Evolutionary conservation across 2,888 invertebrate species (phyloP), one percentile per base, ranked within the genome.

Genomic region (Heliconius erato): DNA sequence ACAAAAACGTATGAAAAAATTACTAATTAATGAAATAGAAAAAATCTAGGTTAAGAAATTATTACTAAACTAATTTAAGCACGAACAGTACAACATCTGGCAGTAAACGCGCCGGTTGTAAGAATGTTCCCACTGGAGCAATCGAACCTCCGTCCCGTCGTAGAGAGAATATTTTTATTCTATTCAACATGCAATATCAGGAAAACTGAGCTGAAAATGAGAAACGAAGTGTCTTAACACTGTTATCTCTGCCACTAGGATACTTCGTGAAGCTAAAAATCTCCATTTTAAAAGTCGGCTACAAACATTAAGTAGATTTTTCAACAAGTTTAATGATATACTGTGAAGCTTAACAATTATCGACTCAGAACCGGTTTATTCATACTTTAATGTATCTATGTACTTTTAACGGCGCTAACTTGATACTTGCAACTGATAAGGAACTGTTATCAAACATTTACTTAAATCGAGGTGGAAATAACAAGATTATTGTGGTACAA

Each of bases 341-440:
- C 12, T 26, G 14, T 28, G 26, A 67, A 28, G 28, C 28, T 67
- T 67, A 67, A 67, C 4, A 26, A 40, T 40, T 40, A 11, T 40
- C 40, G 40, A 9, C 40, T 40, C 2, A 40, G 11, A 40, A 28
- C 35, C 1, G 14, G 26, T 28, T 67, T 6, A 16, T 32, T 14
- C 26, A 26, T 28, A 65, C 26, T 54, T 26, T 12, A 14, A 65
- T 14, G 12, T 69, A 35, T n/a, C 0, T 11, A 71, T 44, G 14
- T 14, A 71, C 14, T 26, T 26, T 26, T 26, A 14, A 72, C 6
- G 3, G 23, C 63, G 44, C 44, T 49, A 44, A 72, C 16, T 16
- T 49, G 72, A 49, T 35, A 16, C 35, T 79, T 35, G n/a, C 0
- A 40, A 40, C 26, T 44, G 78, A 67, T 78, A 65, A 78, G 78